These are phyloP conservation scores for Drosophila anomelani DNA, from an alignment of 2,888 invertebrate species.

Conservation along the genomic window DNA sequence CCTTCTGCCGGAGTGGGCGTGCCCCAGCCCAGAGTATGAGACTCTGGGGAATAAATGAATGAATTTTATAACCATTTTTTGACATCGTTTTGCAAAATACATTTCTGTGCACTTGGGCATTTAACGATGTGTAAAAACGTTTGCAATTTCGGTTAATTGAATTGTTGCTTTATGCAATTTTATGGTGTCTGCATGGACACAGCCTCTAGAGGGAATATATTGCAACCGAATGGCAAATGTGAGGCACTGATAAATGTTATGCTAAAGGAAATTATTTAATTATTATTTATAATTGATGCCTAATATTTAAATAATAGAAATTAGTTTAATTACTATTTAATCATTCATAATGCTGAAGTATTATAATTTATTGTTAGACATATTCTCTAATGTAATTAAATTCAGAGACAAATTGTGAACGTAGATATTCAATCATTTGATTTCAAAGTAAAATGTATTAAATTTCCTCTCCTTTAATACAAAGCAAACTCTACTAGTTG, in stretches of 20 bases:
- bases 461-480: not conserved
- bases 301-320: not conserved
- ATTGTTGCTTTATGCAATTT: slow-evolving; percentile 53
- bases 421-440: not conserved
- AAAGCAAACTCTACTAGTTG: not conserved
- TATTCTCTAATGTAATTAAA: not conserved
- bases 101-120: slow-evolving; percentile 56
- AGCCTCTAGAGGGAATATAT: slow-evolving; percentile 6
- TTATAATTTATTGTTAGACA: not conserved
- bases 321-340: not conserved
- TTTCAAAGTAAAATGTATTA: not conserved
- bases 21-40: slow-evolving; percentile 32
- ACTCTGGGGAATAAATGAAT: slow-evolving; percentile 29
- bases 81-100: slow-evolving; percentile 27
- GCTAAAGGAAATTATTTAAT: not conserved
- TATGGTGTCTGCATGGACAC: slow-evolving; percentile 10
- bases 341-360: not conserved
- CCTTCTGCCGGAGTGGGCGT: not conserved
- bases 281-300: not conserved
- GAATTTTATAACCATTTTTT: slow-evolving; percentile 16
- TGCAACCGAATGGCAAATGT: not conserved
- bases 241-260: not conserved
- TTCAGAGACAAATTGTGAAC: not conserved
- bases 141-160: slow-evolving; percentile 68
- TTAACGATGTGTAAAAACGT: slow-evolving; percentile 67